Evolutionary conservation across 2,797 vertebrate genomes (phyloP), one percentile per base, ranked within the genome.

Genomic region (Petrocephalus schoutedeni): DNA sequence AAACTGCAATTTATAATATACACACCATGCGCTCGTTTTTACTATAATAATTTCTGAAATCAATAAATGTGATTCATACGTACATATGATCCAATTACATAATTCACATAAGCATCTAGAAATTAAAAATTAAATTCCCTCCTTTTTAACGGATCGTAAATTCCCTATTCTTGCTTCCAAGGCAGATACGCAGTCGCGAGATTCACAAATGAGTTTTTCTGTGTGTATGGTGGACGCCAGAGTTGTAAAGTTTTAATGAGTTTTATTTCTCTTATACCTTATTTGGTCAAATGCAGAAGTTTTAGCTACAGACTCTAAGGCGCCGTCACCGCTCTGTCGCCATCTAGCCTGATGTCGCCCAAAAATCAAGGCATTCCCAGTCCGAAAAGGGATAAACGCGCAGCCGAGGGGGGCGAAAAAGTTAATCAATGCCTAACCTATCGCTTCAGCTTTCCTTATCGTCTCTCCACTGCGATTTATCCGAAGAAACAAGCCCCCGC

Each of bases 261-360:
- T 80, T 45, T 19, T 77, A 21, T 80, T n/a, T 49, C 8, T 10
- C 5, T 84, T 84, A 2, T 84, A 56, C 28, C 21, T 84, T 54
- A 84, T 54, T 84, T 53, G 9, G 51, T n/a, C 21, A 14, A 84
- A 23, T 7, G 51, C 12, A 14, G 77, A 51, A 82, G 45, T 82
- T 82, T 82, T 51, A 53, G n/a, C 80, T 23, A 21, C 10, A 23
- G 5, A 23, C n/a, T 53, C 10, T 23, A 83, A 12, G 21, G 49
- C 7, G 21, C 21, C 2, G 16, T 23, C 82, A 32, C 82, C 10
- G 82, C 45, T 84, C 23, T 84, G 82, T 84, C 82, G 82, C 82
- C 82, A 84, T 84, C 82, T 84, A 84, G 82, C 82, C 5, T 84
- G 82, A 54, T 54, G 51, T 53, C 82, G 23, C 10, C 49, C 28